Evolutionary conservation across 1,140 invertebrate genomes (phyloP).

Genomic region (Cydia splendana): DNA sequence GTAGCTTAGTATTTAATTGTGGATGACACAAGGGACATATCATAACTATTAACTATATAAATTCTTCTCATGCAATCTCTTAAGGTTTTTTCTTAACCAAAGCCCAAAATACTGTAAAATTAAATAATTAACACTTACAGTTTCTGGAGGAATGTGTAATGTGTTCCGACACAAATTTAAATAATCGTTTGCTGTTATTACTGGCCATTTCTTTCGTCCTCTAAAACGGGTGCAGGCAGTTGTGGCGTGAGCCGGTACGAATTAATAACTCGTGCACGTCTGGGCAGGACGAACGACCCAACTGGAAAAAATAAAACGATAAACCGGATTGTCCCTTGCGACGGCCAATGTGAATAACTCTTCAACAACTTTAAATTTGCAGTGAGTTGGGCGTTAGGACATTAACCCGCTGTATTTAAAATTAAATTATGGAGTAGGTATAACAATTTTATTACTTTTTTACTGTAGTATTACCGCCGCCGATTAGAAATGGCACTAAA

Average conservation of each 20-base stretch:
- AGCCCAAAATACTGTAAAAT: slow-evolving; percentile 34
- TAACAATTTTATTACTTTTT: slow-evolving; percentile 9
- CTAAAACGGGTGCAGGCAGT: neutral
- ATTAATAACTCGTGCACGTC: slow-evolving; percentile 27
- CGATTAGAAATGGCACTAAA: slow-evolving; percentile 27
- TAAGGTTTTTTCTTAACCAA: slow-evolving; percentile 44
- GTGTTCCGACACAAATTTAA: slow-evolving; percentile 58
- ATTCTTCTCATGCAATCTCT: neutral
- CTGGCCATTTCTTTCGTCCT: slow-evolving; percentile 50
- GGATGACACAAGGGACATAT: neutral
- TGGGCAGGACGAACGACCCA: slow-evolving; percentile 25
- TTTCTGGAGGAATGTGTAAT: slow-evolving; percentile 47
- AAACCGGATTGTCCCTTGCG: slow-evolving; percentile 25
- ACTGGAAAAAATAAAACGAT: slow-evolving; percentile 29
- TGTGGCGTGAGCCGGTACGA: slow-evolving; percentile 16
- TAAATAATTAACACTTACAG: slow-evolving; percentile 56
- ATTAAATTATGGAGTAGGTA: neutral
- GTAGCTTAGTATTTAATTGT: neutral
- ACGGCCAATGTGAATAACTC: neutral
- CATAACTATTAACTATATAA: neutral
- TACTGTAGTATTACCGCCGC: neutral
- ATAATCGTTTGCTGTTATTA: slow-evolving; percentile 54
- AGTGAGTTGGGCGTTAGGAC: neutral
- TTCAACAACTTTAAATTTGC: neutral
- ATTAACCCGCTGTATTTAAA: neutral